Conservation (phyloP, 1,140 invertebrate species). For the Mylabris phalerata region DNA sequence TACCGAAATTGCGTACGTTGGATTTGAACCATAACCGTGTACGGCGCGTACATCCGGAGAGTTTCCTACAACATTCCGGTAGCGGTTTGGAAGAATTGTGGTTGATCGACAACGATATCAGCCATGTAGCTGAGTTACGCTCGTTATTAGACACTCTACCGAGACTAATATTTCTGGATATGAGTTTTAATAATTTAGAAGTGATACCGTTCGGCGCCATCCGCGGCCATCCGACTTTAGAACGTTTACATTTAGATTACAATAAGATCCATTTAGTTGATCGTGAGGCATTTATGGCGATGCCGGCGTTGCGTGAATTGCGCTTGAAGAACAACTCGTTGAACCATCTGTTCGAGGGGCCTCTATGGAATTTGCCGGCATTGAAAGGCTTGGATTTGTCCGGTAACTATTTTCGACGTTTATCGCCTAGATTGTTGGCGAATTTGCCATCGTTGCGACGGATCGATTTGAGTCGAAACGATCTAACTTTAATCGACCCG, state of each 20-base stretch:
- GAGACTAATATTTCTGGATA: conserved; percentile 65
- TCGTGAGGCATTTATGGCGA: conserved; percentile 66
- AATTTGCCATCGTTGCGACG: conserved; percentile 68
- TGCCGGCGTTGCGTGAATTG: conserved; percentile 74
- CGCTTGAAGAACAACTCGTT: conserved; percentile 72
- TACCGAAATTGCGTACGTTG: conserved; percentile 63
- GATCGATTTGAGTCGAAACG: conserved; percentile 74
- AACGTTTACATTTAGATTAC: conserved; percentile 71
- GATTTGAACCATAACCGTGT: conserved; percentile 74
- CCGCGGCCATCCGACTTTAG: conserved; percentile 67
- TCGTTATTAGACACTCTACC: conserved; percentile 69
- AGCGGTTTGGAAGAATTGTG: conserved; percentile 69
- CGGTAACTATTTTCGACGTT: conserved; percentile 62
- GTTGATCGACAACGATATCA: conserved; percentile 68
- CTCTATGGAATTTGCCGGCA: conserved; percentile 74
- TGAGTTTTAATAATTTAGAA: conserved; percentile 66
- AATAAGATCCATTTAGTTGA: conserved; percentile 68
- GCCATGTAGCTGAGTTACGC: conserved; percentile 61
- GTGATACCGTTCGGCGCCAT: conserved; percentile 68
- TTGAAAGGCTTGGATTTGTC: conserved; percentile 77
- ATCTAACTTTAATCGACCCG: conserved; percentile 61
- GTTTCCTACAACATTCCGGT: conserved; percentile 64
- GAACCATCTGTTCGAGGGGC: conserved; percentile 51
- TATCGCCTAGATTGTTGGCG: conserved; percentile 63
- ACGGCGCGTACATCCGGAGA: conserved; percentile 70